phyloP scores from a whole-genome alignment of 2,113 vertebrate species.

The Campylomormyrus tamandua region DNA sequence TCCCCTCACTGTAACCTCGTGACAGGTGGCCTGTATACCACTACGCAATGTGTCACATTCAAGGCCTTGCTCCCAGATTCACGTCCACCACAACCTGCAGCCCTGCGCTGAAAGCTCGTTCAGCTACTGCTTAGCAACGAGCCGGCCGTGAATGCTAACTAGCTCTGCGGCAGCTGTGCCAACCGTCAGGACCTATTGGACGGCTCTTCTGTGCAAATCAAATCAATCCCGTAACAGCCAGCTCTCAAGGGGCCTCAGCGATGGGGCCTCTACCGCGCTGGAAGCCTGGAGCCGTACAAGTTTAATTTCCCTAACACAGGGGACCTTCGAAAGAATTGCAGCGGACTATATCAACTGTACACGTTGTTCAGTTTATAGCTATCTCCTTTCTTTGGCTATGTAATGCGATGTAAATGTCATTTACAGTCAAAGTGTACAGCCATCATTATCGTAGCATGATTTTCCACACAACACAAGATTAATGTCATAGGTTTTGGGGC shows the following conservation, averaged over 20 bases:
- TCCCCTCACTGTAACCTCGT: constrained; percentile 28
- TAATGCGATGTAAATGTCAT: constrained; percentile 19
- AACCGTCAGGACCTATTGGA: not conserved
- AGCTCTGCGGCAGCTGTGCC: not conserved
- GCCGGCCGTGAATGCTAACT: not conserved
- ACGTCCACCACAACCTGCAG: constrained; percentile 30
- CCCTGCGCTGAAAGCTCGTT: not conserved
- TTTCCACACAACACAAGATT: constrained; percentile 24
- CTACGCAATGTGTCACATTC: constrained; percentile 29
- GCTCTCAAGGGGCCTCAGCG: not conserved
- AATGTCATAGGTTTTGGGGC: constrained; percentile 18
- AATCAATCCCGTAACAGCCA: not conserved
- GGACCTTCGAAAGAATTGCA: not conserved
- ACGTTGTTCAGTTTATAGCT: constrained; percentile 17
- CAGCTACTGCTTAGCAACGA: not conserved
- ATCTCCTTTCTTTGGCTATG: constrained; percentile 9
- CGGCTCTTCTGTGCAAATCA: not conserved
- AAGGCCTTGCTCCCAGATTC: constrained; percentile 35
- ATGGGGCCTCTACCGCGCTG: not conserved
- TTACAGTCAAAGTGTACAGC: not conserved
- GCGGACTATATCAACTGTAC: constrained; percentile 27
- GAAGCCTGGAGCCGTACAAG: not conserved
- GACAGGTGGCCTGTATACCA: constrained; percentile 46
- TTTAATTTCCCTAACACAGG: not conserved
- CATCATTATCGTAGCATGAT: constrained; percentile 6